A percentile compares a stretch with the other conserved stretches of the same genome.
Conservation (phyloP, 2,113 vertebrate genomes). For the Varanus salvator region DNA sequence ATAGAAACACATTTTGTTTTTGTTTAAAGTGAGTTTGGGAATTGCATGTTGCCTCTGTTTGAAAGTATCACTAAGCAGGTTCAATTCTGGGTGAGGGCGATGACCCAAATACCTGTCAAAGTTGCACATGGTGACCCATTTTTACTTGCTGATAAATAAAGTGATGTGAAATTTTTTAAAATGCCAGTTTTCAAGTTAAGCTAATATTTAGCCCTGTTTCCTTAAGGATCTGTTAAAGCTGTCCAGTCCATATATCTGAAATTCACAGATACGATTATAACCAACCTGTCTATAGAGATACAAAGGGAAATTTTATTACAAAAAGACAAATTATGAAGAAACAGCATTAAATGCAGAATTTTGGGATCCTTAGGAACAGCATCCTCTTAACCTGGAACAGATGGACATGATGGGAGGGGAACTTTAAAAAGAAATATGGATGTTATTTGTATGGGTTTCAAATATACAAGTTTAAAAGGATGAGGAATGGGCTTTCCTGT, state of each 20-base stretch:
- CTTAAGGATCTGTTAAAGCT: slow-evolving; percentile 8
- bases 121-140: slow-evolving; percentile 6
- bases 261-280: background rate
- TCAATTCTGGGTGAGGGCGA: slow-evolving; percentile 41
- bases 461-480: background rate
- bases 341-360: too few species aligned
- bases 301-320: background rate
- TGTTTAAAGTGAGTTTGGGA: background rate
- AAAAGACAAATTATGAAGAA: background rate
- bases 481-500: background rate
- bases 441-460: background rate
- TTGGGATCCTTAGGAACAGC: too few species aligned
- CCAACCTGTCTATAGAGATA: background rate
- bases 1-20: background rate
- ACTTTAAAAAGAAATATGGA: background rate
- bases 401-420: background rate
- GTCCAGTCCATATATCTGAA: background rate
- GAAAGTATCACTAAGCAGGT: slow-evolving; percentile 39
- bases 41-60: background rate
- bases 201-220: background rate
- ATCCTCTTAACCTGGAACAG: too few species aligned
- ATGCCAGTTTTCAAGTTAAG: background rate
- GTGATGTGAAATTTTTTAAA: slow-evolving; percentile 12
- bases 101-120: slow-evolving; percentile 48
- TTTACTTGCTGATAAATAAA: slow-evolving; percentile 38